Evolutionary conservation across 2,888 invertebrate species (phyloP).

Genomic region (Lapara coniferarum): DNA sequence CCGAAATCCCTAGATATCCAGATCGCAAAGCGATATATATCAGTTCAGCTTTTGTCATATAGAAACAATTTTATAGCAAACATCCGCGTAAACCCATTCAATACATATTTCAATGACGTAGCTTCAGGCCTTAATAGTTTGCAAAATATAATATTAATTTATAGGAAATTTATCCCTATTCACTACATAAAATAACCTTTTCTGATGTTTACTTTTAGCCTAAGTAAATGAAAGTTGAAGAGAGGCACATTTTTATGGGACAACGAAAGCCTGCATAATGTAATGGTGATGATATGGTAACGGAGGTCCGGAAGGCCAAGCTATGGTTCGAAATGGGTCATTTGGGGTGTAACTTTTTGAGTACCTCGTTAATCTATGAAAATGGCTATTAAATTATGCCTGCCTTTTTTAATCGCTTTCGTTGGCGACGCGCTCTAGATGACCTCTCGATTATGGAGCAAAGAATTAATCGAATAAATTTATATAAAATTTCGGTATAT

Average conservation of each 20-base stretch:
- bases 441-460: neutral
- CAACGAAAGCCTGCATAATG: constrained; percentile 40
- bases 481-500: too few relatives aligned
- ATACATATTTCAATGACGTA: neutral
- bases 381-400: neutral
- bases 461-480: too few relatives aligned
- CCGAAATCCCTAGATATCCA: too few relatives aligned
- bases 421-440: neutral
- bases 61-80: neutral
- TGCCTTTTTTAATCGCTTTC: neutral
- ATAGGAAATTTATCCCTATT: constrained; percentile 58
- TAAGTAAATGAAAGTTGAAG: constrained; percentile 63
- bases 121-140: neutral
- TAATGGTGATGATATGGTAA: constrained; percentile 38
- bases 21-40: too few relatives aligned
- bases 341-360: neutral
- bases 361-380: constrained; percentile 8
- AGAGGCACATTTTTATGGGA: constrained; percentile 40
- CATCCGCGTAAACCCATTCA: neutral
- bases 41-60: too few relatives aligned
- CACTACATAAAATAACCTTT: constrained; percentile 52
- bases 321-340: constrained; percentile 13
- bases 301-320: constrained; percentile 19
- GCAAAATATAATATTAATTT: constrained; percentile 13
- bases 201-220: constrained; percentile 55